phyloP scores from a whole-genome alignment of 2,888 invertebrate species.

The Lacanobia wlatinum region DNA sequence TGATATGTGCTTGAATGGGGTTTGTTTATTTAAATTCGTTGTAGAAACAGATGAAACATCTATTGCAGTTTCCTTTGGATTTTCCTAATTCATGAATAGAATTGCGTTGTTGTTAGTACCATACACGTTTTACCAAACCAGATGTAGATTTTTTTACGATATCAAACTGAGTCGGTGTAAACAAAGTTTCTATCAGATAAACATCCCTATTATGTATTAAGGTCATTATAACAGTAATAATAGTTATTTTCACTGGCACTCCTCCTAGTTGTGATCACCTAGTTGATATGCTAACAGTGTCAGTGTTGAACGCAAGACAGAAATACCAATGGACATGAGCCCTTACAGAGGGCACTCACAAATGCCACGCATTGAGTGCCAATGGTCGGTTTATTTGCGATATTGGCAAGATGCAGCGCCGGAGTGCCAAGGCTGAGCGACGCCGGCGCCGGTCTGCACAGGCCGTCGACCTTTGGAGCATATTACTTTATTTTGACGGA shows the following conservation, averaged over 20 bases:
- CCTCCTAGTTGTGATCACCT: constrained; percentile 63
- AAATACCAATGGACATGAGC: constrained; percentile 76
- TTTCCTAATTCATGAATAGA: constrained; percentile 40
- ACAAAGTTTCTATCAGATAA: constrained; percentile 57
- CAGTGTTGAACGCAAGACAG: constrained; percentile 72
- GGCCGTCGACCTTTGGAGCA: constrained; percentile 82
- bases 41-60: constrained; percentile 26
- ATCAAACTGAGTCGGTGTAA: constrained; percentile 10
- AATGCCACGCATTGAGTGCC: constrained; percentile 86
- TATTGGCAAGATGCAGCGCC: constrained; percentile 84
- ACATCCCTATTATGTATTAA: constrained; percentile 44
- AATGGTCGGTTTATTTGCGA: constrained; percentile 89
- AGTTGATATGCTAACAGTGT: constrained; percentile 71
- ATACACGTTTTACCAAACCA: constrained; percentile 10
- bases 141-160: constrained; percentile 32
- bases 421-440: constrained; percentile 84
- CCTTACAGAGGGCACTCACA: constrained; percentile 81
- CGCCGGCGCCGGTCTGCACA: constrained; percentile 79
- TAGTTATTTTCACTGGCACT: constrained; percentile 61
- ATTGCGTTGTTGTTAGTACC: constrained; percentile 3
- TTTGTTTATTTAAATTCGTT: constrained; percentile 43
- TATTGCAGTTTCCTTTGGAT: constrained; percentile 25
- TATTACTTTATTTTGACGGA: constrained; percentile 43
- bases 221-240: constrained; percentile 61
- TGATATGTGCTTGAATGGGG: constrained; percentile 46